Conservation (phyloP, 2,888 invertebrate species). For the Dendrolimus houi region DNA sequence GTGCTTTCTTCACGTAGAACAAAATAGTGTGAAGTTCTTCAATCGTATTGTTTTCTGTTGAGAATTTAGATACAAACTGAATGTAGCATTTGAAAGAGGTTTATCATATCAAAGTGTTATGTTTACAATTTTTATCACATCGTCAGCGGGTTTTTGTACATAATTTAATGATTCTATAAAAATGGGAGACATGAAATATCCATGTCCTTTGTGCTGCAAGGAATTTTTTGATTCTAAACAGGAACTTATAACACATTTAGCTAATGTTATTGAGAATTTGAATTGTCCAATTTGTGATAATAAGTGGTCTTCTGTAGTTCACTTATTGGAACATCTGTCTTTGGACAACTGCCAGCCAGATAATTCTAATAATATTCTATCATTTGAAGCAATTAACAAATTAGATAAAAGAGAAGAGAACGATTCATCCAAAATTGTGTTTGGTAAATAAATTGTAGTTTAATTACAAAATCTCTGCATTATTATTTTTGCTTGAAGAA, state of each 20-base stretch:
- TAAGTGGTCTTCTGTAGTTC: constrained; percentile 68
- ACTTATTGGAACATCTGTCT: constrained; percentile 76
- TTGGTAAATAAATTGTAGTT: not conserved
- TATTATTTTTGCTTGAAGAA: not conserved
- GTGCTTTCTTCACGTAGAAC: constrained; percentile 46
- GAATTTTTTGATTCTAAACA: constrained; percentile 76
- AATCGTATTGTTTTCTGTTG: constrained; percentile 43
- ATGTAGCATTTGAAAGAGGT: constrained; percentile 32
- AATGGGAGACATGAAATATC: constrained; percentile 70
- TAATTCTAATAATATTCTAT: constrained; percentile 2
- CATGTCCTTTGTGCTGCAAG: constrained; percentile 81
- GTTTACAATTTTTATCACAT: not conserved
- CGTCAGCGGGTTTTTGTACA: not conserved
- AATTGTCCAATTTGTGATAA: constrained; percentile 77
- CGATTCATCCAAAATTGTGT: not conserved
- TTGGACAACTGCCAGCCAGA: constrained; percentile 35
- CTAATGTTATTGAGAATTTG: constrained; percentile 63
- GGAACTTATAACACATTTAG: constrained; percentile 71
- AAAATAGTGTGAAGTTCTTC: constrained; percentile 71
- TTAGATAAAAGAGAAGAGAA: not conserved
- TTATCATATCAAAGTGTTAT: constrained; percentile 5
- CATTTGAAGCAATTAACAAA: not conserved
- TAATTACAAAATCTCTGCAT: not conserved
- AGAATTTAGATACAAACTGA: constrained; percentile 57
- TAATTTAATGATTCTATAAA: constrained; percentile 14